phyloP scores from a whole-genome alignment of 2,113 vertebrate species.

The Nettapus auritus region DNA sequence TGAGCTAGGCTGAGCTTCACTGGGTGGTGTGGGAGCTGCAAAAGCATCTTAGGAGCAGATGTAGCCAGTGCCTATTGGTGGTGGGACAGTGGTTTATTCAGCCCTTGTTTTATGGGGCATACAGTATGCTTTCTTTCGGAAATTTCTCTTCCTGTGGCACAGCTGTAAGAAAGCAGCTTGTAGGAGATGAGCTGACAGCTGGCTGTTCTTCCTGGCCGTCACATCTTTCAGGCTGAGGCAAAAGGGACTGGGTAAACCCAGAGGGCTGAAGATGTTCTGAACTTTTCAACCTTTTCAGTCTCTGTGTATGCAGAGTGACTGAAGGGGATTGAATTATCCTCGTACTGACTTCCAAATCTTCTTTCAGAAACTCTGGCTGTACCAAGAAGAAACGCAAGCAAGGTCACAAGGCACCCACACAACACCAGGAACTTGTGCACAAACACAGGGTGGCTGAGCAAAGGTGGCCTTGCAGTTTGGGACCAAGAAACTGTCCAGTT shows the following conservation, averaged over 20 bases:
- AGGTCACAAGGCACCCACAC: rapidly evolving
- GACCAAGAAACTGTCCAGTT: rapidly evolving
- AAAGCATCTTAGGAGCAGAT: rapidly evolving
- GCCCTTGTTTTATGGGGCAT: rapidly evolving
- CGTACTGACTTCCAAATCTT: not conserved
- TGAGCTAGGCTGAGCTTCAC: not conserved
- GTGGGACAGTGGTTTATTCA: not conserved
- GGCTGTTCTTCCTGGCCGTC: not conserved
- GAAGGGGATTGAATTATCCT: not conserved
- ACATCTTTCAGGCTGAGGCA: not conserved
- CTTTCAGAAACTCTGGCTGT: not conserved
- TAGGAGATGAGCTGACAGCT: not conserved
- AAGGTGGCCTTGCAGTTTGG: rapidly evolving
- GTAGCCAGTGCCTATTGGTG: rapidly evolving
- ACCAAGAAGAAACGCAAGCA: rapidly evolving
- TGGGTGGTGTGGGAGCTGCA: not conserved
- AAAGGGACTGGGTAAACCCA: rapidly evolving
- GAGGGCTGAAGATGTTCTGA: not conserved
- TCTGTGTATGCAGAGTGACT: rapidly evolving
- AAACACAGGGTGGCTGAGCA: rapidly evolving
- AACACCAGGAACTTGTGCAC: rapidly evolving
- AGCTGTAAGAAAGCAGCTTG: not conserved
- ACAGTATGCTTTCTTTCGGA: too few relatives aligned
- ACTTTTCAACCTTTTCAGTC: rapidly evolving
- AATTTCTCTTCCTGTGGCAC: not conserved